Evolutionary conservation across 92 coral and sea anemone genomes (phyloP).

Genomic region (Palythoa caribaeorum): DNA sequence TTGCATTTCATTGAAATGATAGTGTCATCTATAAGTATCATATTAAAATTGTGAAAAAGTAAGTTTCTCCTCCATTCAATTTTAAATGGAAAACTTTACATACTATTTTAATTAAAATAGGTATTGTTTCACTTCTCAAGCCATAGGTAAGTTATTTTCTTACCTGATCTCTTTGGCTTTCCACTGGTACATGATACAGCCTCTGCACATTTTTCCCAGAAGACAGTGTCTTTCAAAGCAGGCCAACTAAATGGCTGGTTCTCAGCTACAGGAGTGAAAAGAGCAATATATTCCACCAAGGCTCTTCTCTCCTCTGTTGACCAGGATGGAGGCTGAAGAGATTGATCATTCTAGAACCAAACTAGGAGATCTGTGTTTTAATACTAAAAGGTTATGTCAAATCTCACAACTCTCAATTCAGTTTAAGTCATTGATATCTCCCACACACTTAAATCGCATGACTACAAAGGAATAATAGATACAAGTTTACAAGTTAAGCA

Average conservation of each 20-base stretch:
- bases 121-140: background rate
- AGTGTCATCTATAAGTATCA: background rate
- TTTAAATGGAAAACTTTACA: background rate
- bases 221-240: slow-evolving; percentile 32
- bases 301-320: slow-evolving; percentile 38
- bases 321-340: slow-evolving; percentile 26
- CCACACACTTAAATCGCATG: too few species aligned
- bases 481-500: too few species aligned
- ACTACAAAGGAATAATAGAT: too few species aligned
- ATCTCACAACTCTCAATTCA: too few species aligned
- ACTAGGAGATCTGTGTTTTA: too few species aligned
- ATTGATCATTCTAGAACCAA: too few species aligned
- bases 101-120: background rate
- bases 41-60: too few species aligned
- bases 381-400: too few species aligned
- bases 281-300: slow-evolving; percentile 45
- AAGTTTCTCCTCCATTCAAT: background rate
- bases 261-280: slow-evolving; percentile 20
- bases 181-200: slow-evolving; percentile 49
- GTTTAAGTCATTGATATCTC: too few species aligned
- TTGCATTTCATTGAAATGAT: background rate
- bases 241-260: slow-evolving; percentile 41
- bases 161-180: slow-evolving; percentile 47
- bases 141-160: too few species aligned
- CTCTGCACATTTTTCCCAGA: slow-evolving; percentile 55